These are phyloP conservation scores for Agrotis segetum DNA, from an alignment of 2,888 invertebrate genomes.

Conservation along the genomic window DNA sequence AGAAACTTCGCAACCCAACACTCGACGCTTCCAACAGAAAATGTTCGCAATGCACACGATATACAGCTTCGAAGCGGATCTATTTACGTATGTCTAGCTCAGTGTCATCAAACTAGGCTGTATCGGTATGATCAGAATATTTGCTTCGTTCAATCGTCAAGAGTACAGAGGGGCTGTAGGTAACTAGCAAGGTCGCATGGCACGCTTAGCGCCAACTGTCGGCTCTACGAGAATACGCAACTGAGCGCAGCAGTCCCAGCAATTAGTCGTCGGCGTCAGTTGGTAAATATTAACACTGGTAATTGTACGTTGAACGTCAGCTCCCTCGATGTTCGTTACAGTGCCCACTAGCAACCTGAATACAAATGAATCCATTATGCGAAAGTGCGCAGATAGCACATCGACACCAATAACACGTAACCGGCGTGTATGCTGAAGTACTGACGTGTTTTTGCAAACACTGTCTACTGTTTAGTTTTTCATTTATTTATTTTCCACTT, in stretches of 20 bases:
- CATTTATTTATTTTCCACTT: constrained; percentile 17
- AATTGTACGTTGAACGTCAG: constrained; percentile 89
- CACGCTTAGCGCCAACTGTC: constrained; percentile 50
- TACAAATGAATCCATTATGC: constrained; percentile 90
- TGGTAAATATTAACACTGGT: constrained; percentile 90
- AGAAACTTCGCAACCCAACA: neutral
- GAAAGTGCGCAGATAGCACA: constrained; percentile 85
- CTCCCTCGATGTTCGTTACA: constrained; percentile 89
- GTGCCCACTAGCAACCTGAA: constrained; percentile 87
- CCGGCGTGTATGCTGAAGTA: constrained; percentile 73
- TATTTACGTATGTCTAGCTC: neutral
- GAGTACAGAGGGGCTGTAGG: constrained; percentile 6
- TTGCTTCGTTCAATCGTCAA: constrained; percentile 34
- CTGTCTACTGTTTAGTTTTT: constrained; percentile 23
- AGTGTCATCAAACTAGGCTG: neutral
- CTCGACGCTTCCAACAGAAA: neutral
- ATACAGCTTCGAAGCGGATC: neutral
- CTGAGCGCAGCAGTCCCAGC: constrained; percentile 77
- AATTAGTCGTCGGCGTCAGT: constrained; percentile 88
- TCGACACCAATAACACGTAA: constrained; percentile 82
- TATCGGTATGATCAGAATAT: constrained; percentile 29
- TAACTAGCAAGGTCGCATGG: constrained; percentile 40
- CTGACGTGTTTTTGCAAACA: constrained; percentile 74
- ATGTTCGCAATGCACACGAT: neutral
- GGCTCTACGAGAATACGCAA: constrained; percentile 58